Percentiles rank a stretch among this genome's conserved stretches.
phyloP scores from a whole-genome alignment of 2,113 vertebrate species.

The Morphnarchus princeps region DNA sequence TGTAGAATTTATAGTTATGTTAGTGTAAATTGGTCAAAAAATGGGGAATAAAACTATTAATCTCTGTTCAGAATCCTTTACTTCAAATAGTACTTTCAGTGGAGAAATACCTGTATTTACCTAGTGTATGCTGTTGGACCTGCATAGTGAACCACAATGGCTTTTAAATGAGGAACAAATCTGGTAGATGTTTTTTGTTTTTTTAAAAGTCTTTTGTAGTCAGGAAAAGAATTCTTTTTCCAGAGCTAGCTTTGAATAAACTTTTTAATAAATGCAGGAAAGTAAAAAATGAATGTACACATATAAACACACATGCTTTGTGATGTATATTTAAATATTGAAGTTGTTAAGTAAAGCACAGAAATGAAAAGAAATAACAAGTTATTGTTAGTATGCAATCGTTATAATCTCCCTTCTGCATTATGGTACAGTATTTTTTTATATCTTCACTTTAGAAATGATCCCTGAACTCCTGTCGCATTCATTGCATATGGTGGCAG shows the following conservation, averaged over 20 bases:
- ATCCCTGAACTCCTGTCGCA: background rate
- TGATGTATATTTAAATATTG: background rate
- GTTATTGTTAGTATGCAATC: background rate
- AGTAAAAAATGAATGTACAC: background rate
- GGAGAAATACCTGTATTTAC: background rate
- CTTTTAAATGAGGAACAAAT: background rate
- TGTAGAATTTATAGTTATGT: background rate
- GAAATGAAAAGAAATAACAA: background rate
- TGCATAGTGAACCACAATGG: fast-evolving
- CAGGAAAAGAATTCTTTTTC: background rate
- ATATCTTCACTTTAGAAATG: background rate
- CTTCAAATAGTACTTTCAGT: background rate
- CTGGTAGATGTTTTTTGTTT: fast-evolving
- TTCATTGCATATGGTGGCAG: background rate
- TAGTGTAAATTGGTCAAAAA: background rate
- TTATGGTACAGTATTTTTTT: background rate
- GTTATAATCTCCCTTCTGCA: background rate
- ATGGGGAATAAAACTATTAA: background rate
- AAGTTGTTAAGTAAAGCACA: background rate
- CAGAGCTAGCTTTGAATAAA: background rate
- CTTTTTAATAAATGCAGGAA: background rate
- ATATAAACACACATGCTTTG: background rate
- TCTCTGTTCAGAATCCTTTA: background rate
- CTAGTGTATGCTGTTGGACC: background rate
- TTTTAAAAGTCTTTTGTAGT: background rate